Evolutionary conservation across 1,140 invertebrate genomes (phyloP).

Genomic region (Pseudomyrmex dendroicus): DNA sequence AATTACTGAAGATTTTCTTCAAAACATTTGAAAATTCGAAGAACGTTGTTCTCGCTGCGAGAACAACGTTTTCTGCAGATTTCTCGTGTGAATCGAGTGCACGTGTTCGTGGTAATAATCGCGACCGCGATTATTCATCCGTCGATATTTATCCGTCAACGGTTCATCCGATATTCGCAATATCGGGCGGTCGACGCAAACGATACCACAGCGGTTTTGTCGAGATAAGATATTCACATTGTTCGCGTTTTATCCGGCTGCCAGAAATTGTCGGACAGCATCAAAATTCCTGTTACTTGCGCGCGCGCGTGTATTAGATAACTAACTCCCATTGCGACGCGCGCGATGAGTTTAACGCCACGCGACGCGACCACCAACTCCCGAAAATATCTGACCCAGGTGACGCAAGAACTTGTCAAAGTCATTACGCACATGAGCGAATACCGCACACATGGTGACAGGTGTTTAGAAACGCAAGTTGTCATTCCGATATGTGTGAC

Average conservation of each 20-base stretch:
- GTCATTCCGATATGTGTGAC: constrained; percentile 20
- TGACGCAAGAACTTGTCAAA: constrained; percentile 76
- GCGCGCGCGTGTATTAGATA: constrained; percentile 64
- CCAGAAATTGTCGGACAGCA: constrained; percentile 62
- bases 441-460: constrained; percentile 63
- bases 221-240: constrained; percentile 29
- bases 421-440: constrained; percentile 54
- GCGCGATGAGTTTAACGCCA: constrained; percentile 69
- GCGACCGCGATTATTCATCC: too few relatives aligned
- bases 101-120: too few relatives aligned
- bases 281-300: constrained; percentile 47
- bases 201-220: too few relatives aligned
- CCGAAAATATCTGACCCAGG: constrained; percentile 76
- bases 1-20: too few relatives aligned
- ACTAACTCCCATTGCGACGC: constrained; percentile 16
- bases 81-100: too few relatives aligned
- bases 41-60: too few relatives aligned
- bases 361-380: constrained; percentile 70
- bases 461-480: constrained; percentile 64
- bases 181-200: too few relatives aligned
- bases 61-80: too few relatives aligned
- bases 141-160: neutral
- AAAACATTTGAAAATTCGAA: too few relatives aligned
- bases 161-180: neutral
- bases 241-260: constrained; percentile 41